Base-by-base conservation (phyloP, 2,113 vertebrate genomes). In the Spea multiplicata region DNA sequence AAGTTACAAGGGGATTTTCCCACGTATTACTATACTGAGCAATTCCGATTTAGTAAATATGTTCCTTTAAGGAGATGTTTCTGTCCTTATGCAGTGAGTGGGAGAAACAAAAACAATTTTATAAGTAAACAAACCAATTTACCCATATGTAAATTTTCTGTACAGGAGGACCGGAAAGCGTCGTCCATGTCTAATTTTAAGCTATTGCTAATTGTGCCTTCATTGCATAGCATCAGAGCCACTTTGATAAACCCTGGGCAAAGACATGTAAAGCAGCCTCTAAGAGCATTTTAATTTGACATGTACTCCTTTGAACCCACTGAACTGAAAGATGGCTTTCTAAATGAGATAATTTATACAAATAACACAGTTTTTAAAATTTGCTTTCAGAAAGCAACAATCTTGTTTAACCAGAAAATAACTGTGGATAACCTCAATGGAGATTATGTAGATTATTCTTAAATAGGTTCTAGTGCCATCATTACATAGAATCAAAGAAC, bases 391-490 rank as follows among this genome's bases (percentile, higher is more conserved):
- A 59, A 68, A 7, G 48, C 67, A 50, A 10, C 49, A 0, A 3
- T 61, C 17, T 65, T 66, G 4, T 1, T 4, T 4, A 75, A 12
- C 0, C 6, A 57, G 13, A 10, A 71, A 72, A 6, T 67, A 66
- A 73, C 14, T 44, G 8, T 17, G 49, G 1, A 5, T 50, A 83
- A 6, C 6, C 82, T 62, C 75, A 85, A 83, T 8, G 78, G 46
- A 73, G 79, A 83, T 80, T 62, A 73, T 13, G 72, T 71, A 14
- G 50, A 50, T 73, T 87, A 85, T 82, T 85, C 55, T 81, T 6
- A 86, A 83, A 82, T 61, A 0, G 77, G 81, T 89, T 87, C 79
- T 89, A 86, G 83, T 81, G 6, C 76, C 82, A 74, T 84, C 65
- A 71, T 44, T 73, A 64, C 65, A 70, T 71, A 75, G 66, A 78